phyloP scores from a whole-genome alignment of 2,797 vertebrate species.

The Nothura maculosa region DNA sequence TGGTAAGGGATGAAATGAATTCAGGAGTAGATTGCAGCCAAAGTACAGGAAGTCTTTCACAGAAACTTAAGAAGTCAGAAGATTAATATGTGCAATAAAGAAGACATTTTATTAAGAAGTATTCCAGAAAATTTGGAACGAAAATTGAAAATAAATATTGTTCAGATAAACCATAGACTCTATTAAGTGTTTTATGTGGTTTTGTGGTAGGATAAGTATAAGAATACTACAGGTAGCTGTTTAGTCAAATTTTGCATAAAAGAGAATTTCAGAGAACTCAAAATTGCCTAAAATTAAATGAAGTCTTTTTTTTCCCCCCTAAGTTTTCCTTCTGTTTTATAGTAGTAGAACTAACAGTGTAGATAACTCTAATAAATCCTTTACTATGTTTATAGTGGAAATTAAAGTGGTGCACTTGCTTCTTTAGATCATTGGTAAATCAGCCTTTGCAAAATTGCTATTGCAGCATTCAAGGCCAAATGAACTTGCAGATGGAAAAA shows the following conservation, averaged over 20 bases:
- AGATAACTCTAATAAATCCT: neutral
- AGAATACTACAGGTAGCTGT: neutral
- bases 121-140: neutral
- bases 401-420: neutral
- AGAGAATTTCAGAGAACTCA: neutral
- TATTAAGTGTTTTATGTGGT: neutral
- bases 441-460: slow-evolving; percentile 34
- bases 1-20: neutral
- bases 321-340: neutral
- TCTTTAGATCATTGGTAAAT: neutral
- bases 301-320: neutral
- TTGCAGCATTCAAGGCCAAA: neutral
- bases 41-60: neutral
- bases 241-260: neutral
- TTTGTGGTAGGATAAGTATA: neutral
- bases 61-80: neutral
- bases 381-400: neutral
- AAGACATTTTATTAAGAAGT: neutral
- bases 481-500: neutral
- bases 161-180: neutral
- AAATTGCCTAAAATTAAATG: neutral
- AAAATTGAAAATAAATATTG: neutral
- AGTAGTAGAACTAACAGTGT: neutral
- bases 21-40: neutral
- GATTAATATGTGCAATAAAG: neutral